These are phyloP conservation scores for Sceliomorpha sp. DNA, from an alignment of 2,888 invertebrate genomes.

Conservation along the genomic window DNA sequence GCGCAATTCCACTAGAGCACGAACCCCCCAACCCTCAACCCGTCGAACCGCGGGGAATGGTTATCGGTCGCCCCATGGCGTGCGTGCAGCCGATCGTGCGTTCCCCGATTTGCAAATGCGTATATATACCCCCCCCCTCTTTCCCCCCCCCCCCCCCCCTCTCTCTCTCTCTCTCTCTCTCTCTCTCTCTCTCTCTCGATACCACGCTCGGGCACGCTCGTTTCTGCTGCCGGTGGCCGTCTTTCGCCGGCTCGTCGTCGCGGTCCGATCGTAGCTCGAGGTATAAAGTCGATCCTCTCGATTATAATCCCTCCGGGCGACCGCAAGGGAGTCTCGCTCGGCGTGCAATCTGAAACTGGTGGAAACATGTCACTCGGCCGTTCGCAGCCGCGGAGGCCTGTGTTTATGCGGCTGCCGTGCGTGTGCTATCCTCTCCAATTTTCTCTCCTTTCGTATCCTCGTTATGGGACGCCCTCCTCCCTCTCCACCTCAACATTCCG, in stretches of 20 bases:
- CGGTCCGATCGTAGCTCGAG: conserved; percentile 37
- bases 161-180: conserved; percentile 10
- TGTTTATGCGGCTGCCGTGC: conserved; percentile 64
- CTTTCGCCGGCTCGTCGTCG: conserved; percentile 20
- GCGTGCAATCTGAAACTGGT: conserved; percentile 67
- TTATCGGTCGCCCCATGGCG: conserved; percentile 66
- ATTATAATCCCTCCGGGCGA: conserved; percentile 68
- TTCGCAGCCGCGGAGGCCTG: conserved; percentile 70
- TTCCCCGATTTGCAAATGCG: conserved; percentile 59
- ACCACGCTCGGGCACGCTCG: conserved; percentile 16
- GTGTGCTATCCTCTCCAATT: conserved; percentile 38
- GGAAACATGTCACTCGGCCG: conserved; percentile 74
- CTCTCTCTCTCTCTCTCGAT: conserved; percentile 22
- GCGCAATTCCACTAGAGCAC: too few relatives aligned
- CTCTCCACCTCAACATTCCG: too few relatives aligned
- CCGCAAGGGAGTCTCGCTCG: conserved; percentile 62
- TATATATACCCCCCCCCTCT: conserved; percentile 26
- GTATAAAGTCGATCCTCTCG: conserved; percentile 58
- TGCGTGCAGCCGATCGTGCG: conserved; percentile 64
- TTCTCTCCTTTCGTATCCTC: conserved; percentile 39
- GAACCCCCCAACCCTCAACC: too few relatives aligned
- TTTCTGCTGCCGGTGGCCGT: conserved; percentile 10
- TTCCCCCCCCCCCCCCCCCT: conserved; percentile 18
- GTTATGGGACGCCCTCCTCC: conserved; percentile 29
- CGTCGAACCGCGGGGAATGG: too few relatives aligned